phyloP scores from a whole-genome alignment of 1,140 invertebrate genomes.

The Antheraea pernyi region DNA sequence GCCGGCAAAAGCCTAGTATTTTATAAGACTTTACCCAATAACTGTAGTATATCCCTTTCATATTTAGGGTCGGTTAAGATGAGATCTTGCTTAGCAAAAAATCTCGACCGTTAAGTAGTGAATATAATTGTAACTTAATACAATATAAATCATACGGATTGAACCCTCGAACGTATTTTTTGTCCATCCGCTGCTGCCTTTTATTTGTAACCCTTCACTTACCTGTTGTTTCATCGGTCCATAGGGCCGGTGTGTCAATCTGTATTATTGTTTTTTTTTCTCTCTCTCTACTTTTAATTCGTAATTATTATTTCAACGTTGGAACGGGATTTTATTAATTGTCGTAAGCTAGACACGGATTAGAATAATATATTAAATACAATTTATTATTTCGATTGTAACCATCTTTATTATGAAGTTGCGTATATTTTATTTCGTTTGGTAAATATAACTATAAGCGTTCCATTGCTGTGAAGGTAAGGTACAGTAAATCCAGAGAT shows the following conservation, averaged over 20 bases:
- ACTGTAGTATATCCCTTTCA: too few species aligned
- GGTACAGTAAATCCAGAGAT: too few species aligned
- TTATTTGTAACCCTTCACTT: slow-evolving; percentile 62
- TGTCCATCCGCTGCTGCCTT: slow-evolving; percentile 30
- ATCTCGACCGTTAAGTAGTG: slow-evolving; percentile 20
- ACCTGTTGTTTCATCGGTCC: slow-evolving; percentile 43
- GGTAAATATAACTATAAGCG: too few species aligned
- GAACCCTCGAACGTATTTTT: slow-evolving; percentile 53
- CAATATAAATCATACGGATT: slow-evolving; percentile 40
- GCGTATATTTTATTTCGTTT: too few species aligned
- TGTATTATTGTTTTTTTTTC: slow-evolving; percentile 29
- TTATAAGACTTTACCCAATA: too few species aligned
- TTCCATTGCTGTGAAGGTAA: too few species aligned
- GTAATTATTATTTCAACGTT: slow-evolving; percentile 40
- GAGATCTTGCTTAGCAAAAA: slow-evolving; percentile 24
- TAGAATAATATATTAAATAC: background rate
- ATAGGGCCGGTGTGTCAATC: slow-evolving; percentile 59
- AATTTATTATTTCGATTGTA: too few species aligned
- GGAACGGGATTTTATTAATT: slow-evolving; percentile 15
- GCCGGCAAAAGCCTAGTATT: too few species aligned
- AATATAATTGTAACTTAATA: slow-evolving; percentile 40
- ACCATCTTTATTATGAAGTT: too few species aligned
- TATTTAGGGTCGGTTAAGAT: too few species aligned
- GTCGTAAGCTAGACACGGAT: background rate
- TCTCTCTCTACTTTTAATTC: background rate